Base-by-base conservation (phyloP, 23 tunicate genomes). In the Diplosoma virens region DNA sequence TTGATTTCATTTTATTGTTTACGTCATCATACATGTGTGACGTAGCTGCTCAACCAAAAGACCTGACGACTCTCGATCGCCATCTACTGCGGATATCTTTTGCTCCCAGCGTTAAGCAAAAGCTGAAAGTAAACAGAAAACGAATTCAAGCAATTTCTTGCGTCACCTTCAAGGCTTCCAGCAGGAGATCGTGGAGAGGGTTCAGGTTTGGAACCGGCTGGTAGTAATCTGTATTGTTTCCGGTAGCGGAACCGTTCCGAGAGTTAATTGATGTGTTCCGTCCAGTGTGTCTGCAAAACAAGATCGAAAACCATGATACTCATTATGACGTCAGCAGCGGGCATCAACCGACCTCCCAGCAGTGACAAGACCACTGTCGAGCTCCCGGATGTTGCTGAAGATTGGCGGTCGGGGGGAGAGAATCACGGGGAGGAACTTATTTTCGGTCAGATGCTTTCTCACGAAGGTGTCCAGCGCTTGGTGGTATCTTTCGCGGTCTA, bases 161-260 rank as follows among this genome's bases (percentile, higher is more conserved):
- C n/a, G 21, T 5, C 65, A 90, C 97, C 97, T 90, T 90, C 48
- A 90, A 58, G 3, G 97, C 97, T 80, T 90, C 97, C 73, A 73
- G 31, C 20, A 90, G 83, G 18, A 90, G 81, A 33, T 86, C 68
- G 23, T 79, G 89, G 4, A 90, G 79, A 30, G 80, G 67, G n/a
- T 33, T 47, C 33, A 59, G 50, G 58, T 73, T 88, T 21, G 75
- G 33, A 2, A 68, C 86, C 0, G 78, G 82, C 67, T 90, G 84
- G 77, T 90, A 90, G 53, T 82, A 82, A 35, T 82, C 87, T 16
- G 81, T 74, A 59, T 30, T 67, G 54, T 64, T 66, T 4, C 35
- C 37, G 22, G 66, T 24, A 25, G 53, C 79, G 61, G 3, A 18
- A 17, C 48, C 78, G 17, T 32, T 28, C 1, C 79, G 34, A 17